Evolutionary conservation across 2,888 invertebrate genomes (phyloP), one percentile per base, ranked within the genome.

Genomic region (Pemphredon lugubris): DNA sequence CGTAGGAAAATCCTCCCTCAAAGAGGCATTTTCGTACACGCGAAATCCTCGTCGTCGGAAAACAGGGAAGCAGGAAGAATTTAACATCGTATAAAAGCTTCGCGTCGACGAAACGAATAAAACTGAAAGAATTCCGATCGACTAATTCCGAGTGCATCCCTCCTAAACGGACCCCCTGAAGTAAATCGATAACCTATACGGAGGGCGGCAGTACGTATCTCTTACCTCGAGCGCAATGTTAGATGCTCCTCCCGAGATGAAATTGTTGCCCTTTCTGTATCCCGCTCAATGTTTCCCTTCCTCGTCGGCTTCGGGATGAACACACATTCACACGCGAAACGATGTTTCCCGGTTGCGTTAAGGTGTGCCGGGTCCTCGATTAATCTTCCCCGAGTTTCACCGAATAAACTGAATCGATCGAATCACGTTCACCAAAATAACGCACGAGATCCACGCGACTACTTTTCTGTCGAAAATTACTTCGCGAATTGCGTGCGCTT

Each of bases 161-260:
- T 37, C n/a, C 42, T 57, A 23, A 54, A 63, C 40, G 44, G 13
- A n/a, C n/a, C n/a, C 13, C 21, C 40, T 40, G 37, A 37, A 63
- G 47, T 59, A 73, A 69, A 75, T 75, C 75, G 75, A 75, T 75
- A 75, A 73, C 58, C 65, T 73, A 69, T 75, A 69, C 61, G 51
- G 66, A 69, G 68, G 69, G 47, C 61, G 61, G 42, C 61, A 65
- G 42, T 26, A 51, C 32, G 39, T 51, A 37, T 60, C 45, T 26
- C 59, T 74, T 63, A 74, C 74, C 74, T 73, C 48, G 26, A 37
- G 21, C 39, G 23, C 13, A 21, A 54, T 26, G 45, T 50, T 58
- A 6, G 37, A 68, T 64, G 60, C 34, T 50, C 42, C 60, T 34
- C 18, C 7, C n/a, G 6, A 21, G 42, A 59, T 13, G 40, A 37